Evolutionary conservation across 2,888 invertebrate genomes (phyloP).

Genomic region (Pachycephus smyrnensis): DNA sequence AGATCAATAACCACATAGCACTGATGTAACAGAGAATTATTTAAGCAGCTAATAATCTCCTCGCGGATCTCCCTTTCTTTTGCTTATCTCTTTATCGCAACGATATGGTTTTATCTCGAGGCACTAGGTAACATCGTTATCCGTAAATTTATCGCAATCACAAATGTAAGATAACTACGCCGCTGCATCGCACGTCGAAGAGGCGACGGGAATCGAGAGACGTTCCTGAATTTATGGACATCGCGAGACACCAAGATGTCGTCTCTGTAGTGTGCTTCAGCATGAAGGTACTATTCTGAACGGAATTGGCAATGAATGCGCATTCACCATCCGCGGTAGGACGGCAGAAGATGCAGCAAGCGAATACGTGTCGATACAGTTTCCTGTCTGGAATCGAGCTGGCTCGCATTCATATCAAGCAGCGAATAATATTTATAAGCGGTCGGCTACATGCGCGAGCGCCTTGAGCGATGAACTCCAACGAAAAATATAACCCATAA

Average conservation of each 20-base stretch:
- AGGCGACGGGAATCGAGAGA: background rate
- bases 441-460: slow-evolving; percentile 20
- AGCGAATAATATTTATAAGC: background rate
- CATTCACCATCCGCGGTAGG: slow-evolving; percentile 42
- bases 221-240: slow-evolving; percentile 1
- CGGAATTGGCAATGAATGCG: slow-evolving; percentile 52
- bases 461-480: slow-evolving; percentile 1
- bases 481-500: background rate
- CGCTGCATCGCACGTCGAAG: background rate
- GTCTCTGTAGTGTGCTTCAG: background rate
- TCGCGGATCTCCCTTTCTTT: background rate
- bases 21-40: background rate
- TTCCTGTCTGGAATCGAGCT: slow-evolving; percentile 25
- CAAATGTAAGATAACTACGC: background rate
- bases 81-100: background rate
- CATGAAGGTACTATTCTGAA: slow-evolving; percentile 20
- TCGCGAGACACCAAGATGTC: background rate
- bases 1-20: background rate
- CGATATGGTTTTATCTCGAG: background rate
- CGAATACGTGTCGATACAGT: slow-evolving; percentile 41
- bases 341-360: slow-evolving; percentile 40
- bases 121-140: background rate
- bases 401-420: background rate
- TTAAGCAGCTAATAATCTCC: no score
- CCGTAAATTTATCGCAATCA: background rate